Evolutionary conservation across 2,888 invertebrate genomes (phyloP).

Genomic region (Ophion obscuratus): DNA sequence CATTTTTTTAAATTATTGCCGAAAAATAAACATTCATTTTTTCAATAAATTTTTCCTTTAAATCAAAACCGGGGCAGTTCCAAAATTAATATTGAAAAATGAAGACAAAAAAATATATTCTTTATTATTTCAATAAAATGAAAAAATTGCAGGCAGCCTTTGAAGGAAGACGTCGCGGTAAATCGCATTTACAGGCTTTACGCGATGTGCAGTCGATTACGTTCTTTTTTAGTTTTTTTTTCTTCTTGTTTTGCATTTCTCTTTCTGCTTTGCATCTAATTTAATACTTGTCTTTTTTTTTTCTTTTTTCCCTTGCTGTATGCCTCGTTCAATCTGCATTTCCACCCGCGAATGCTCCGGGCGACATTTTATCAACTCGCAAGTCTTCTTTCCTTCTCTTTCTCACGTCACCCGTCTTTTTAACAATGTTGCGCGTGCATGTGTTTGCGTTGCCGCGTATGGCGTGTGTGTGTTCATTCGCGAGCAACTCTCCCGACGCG

Average conservation of each 20-base stretch:
- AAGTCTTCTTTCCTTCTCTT: slow-evolving; percentile 62
- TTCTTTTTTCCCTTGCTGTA: slow-evolving; percentile 44
- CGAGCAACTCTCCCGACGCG: slow-evolving; percentile 3
- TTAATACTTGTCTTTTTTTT: slow-evolving; percentile 13
- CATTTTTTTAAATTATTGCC: too few species aligned
- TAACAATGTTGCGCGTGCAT: background rate
- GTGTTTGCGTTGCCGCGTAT: background rate
- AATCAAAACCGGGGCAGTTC: too few species aligned
- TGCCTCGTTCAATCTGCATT: slow-evolving; percentile 51
- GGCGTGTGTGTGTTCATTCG: background rate
- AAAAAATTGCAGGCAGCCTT: too few species aligned
- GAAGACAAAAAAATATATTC: too few species aligned
- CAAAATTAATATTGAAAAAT: background rate
- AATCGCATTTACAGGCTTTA: too few species aligned
- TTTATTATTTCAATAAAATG: too few species aligned
- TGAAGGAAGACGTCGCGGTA: too few species aligned
- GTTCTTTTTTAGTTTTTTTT: background rate
- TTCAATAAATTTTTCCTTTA: too few species aligned
- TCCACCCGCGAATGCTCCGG: slow-evolving; percentile 75
- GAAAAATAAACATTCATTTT: too few species aligned
- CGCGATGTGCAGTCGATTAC: background rate
- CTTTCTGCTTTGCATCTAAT: slow-evolving; percentile 22
- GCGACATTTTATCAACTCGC: slow-evolving; percentile 75
- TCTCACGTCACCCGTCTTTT: slow-evolving; percentile 7
- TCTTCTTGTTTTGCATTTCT: slow-evolving; percentile 8